Conservation (phyloP, 64 coral and sea anemone genomes). For the Montipora cactus region DNA sequence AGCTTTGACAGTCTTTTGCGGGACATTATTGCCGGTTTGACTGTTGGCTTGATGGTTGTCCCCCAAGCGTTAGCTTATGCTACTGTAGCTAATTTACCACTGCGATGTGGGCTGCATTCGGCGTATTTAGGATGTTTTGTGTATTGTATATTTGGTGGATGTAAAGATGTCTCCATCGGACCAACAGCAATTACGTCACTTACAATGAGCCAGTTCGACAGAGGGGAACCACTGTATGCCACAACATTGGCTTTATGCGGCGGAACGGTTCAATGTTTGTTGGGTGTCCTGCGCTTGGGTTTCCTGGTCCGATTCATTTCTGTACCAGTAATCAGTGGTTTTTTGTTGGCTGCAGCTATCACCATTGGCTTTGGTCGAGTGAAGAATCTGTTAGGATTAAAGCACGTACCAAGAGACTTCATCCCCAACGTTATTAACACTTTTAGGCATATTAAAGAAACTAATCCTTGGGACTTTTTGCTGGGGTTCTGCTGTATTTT, state of each 20-base stretch:
- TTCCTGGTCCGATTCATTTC: constrained; percentile 92
- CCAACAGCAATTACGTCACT: constrained; percentile 95
- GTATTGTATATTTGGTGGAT: constrained; percentile 92
- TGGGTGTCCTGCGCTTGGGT: constrained; percentile 83
- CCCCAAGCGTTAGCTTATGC: constrained; percentile 96
- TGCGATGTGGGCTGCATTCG: constrained; percentile 87
- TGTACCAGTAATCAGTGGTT: constrained; percentile 94
- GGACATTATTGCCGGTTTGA: constrained; percentile 91
- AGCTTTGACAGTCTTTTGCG: constrained; percentile 67
- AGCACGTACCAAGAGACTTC: constrained; percentile 70
- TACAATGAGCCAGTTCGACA: constrained; percentile 61
- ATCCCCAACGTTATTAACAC: constrained; percentile 67
- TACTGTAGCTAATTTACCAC: constrained; percentile 76
- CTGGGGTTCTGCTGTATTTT: constrained; percentile 80
- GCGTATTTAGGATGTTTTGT: constrained; percentile 93
- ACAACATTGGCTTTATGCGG: constrained; percentile 70
- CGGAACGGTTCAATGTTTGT: constrained; percentile 68
- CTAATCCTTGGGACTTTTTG: constrained; percentile 81
- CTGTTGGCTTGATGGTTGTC: constrained; percentile 95
- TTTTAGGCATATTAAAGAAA: constrained; percentile 79
- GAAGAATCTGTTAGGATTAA: constrained; percentile 82
- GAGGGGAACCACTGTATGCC: constrained; percentile 57
- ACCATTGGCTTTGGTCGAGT: constrained; percentile 87
- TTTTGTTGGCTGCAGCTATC: constrained; percentile 91
- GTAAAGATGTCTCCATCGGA: constrained; percentile 88